These are phyloP conservation scores for Drepana arcuata DNA, from an alignment of 1,140 invertebrate genomes.

Conservation along the genomic window DNA sequence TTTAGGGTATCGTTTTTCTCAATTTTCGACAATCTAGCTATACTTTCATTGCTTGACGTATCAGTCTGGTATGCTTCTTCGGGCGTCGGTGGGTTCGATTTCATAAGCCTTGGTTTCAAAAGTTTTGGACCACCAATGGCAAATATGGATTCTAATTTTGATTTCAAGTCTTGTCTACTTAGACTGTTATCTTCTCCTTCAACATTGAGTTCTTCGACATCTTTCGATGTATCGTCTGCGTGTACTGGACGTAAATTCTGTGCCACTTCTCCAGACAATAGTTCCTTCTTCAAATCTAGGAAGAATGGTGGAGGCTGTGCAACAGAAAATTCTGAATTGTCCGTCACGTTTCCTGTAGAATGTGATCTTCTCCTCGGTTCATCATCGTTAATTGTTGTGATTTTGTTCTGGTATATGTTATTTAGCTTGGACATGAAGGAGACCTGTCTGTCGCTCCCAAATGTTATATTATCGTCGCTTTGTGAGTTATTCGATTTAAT, in stretches of 20 bases:
- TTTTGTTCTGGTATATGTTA: slow-evolving; percentile 50
- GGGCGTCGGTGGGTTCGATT: slow-evolving; percentile 52
- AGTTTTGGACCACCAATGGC: slow-evolving; percentile 43
- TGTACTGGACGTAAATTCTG: slow-evolving; percentile 32
- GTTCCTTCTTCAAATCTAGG: slow-evolving; percentile 46
- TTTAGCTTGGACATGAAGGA: slow-evolving; percentile 56
- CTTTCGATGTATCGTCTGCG: slow-evolving; percentile 11
- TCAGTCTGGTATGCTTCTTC: slow-evolving; percentile 50
- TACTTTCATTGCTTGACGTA: slow-evolving; percentile 43
- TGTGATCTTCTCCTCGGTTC: slow-evolving; percentile 42
- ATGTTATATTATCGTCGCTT: slow-evolving; percentile 44
- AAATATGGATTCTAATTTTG: slow-evolving; percentile 52
- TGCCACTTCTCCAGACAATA: slow-evolving; percentile 24
- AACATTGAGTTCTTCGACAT: background rate
- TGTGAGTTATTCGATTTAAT: slow-evolving; percentile 42
- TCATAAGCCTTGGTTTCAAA: slow-evolving; percentile 39
- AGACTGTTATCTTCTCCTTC: slow-evolving; percentile 36
- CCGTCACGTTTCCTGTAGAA: slow-evolving; percentile 40
- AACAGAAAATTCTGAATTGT: slow-evolving; percentile 27
- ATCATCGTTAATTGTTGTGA: slow-evolving; percentile 29
- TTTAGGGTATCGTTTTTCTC: slow-evolving; percentile 58
- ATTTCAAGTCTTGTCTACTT: slow-evolving; percentile 50
- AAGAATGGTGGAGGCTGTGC: slow-evolving; percentile 32
- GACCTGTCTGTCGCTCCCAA: slow-evolving; percentile 56
- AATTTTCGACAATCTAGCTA: slow-evolving; percentile 39